Evolutionary conservation across 1,140 invertebrate species (phyloP).

Genomic region (Octopus sinensis): DNA sequence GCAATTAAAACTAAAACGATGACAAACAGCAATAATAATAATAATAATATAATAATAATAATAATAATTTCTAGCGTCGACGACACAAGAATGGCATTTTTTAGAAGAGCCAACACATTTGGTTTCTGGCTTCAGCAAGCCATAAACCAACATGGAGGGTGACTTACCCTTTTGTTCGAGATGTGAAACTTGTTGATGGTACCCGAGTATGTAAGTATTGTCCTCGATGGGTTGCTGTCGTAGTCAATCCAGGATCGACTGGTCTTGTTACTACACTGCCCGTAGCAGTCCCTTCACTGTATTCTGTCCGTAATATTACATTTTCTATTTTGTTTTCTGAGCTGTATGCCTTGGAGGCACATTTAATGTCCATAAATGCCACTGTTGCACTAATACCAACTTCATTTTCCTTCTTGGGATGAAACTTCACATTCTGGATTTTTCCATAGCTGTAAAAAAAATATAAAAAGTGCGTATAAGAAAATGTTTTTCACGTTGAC

Average conservation of each 20-base stretch:
- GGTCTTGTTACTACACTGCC: conserved; percentile 43
- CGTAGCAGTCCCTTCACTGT: conserved; percentile 77
- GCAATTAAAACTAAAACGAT: too few species aligned
- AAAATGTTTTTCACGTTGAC: too few species aligned
- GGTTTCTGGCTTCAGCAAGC: too few species aligned
- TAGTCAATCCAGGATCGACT: conserved; percentile 31
- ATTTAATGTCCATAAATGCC: conserved; percentile 95
- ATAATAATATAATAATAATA: too few species aligned
- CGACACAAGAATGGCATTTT: not conserved
- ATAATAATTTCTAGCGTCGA: too few species aligned
- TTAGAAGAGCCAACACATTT: not conserved
- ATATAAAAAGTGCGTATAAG: not conserved
- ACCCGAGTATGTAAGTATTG: conserved; percentile 6
- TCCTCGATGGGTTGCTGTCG: conserved; percentile 10
- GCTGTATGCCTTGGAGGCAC: conserved; percentile 86
- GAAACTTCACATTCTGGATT: conserved; percentile 91
- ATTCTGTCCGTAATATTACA: conserved; percentile 81
- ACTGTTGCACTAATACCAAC: conserved; percentile 75
- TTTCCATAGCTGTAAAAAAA: conserved; percentile 81
- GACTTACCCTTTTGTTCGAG: conserved; percentile 40
- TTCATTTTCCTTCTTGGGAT: conserved; percentile 67
- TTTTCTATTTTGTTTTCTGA: conserved; percentile 83
- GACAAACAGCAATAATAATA: too few species aligned
- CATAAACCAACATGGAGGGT: not conserved
- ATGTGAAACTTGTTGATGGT: conserved; percentile 7